Evolutionary conservation across 1,140 invertebrate species (phyloP), one percentile per base, ranked within the genome.

Genomic region (Pseudomyrmex concolor): DNA sequence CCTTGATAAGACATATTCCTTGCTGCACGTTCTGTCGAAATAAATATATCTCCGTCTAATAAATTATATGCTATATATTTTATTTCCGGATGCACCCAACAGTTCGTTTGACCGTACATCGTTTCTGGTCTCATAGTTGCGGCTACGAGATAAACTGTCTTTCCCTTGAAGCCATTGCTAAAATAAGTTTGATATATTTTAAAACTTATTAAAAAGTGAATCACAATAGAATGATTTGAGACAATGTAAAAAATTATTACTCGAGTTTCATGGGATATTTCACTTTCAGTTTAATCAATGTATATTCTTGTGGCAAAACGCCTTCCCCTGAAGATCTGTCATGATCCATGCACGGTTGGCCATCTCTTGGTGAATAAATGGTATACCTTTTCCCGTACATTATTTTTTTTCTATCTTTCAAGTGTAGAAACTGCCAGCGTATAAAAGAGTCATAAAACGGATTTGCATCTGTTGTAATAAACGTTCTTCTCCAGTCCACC

Each of bases 21-120:
- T 0, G 99, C 99, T 0, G 99, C 96, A 89, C 99, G 95, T 76
- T 94, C 92, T 0, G 98, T 99, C 85, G 97, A 98, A 66, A 99
- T 96, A 92, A 97, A 99, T 22, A 99, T 95, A 81, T 97, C 95
- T 7, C 94, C 90, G 50, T 95, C 96, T 8, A 95, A 93, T 5
- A 96, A 96, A 89, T 96, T 95, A 94, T 98, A 97, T 15, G 97
- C 98, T 89, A 99, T 96, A 91, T 99, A 99, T 83, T 96, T 96
- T 88, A 99, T 98, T 90, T 99, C 98, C 3, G 99, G 99, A 91
- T 97, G 97, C 1, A 99, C 92, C 98, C 99, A 99, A 92, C 99
- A 99, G 92, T 99, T 99, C 0, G 99, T 99, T 95, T 99, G 99
- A 2, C 99, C 99, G 93, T 99, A 99, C 99, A 99, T 99, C 1